Evolutionary conservation across 2,888 invertebrate species (phyloP).

Genomic region (Pasiphila rectangulata): DNA sequence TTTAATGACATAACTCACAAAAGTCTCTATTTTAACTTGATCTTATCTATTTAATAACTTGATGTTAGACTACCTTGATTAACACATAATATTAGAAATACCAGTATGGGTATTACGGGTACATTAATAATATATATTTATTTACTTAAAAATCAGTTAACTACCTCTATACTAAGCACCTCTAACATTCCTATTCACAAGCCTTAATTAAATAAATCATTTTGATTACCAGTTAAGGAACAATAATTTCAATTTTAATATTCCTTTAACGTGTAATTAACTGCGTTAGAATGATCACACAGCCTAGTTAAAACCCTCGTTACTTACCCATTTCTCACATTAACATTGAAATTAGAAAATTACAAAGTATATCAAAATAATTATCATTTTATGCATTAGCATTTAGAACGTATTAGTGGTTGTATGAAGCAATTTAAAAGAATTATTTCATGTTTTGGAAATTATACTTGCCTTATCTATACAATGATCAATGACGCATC

Average conservation of each 20-base stretch:
- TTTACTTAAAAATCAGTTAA: too few species aligned
- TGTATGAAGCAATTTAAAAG: constrained; percentile 34
- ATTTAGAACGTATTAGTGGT: constrained; percentile 40
- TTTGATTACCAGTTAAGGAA: constrained; percentile 4
- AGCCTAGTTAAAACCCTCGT: constrained; percentile 13
- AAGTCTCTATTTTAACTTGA: too few species aligned
- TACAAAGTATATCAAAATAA: constrained; percentile 31
- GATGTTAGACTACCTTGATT: too few species aligned
- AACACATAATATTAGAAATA: too few species aligned
- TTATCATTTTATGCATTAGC: constrained; percentile 34
- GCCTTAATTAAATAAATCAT: constrained; percentile 3
- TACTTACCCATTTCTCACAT: constrained; percentile 23
- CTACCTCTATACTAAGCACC: too few species aligned
- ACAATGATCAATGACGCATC: constrained; percentile 55
- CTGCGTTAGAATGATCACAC: constrained; percentile 23
- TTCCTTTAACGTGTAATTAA: constrained; percentile 20
- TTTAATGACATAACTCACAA: too few species aligned
- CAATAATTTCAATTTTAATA: constrained; percentile 19
- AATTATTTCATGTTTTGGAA: constrained; percentile 37
- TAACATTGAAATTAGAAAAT: constrained; percentile 27
- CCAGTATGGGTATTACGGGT: too few species aligned
- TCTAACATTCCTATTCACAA: too few species aligned
- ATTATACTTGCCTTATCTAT: constrained; percentile 40
- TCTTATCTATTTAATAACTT: too few species aligned
- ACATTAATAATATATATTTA: too few species aligned